These are phyloP conservation scores for Nymphicus hollandicus DNA, from an alignment of 2,113 vertebrate species.

Conservation along the genomic window DNA sequence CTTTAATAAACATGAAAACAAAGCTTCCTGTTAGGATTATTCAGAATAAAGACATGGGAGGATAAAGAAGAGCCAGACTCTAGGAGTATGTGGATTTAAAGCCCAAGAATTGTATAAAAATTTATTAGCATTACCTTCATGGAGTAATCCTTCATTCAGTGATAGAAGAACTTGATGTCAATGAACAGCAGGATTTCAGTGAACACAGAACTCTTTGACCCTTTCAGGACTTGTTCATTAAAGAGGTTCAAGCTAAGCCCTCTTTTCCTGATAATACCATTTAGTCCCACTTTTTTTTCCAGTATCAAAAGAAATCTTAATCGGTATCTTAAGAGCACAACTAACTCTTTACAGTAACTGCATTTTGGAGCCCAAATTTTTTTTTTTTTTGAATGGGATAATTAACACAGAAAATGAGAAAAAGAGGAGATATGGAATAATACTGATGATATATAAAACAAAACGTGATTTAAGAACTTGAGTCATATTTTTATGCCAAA, in stretches of 20 bases:
- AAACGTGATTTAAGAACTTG: neutral
- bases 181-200: neutral
- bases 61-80: neutral
- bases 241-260: neutral
- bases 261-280: neutral
- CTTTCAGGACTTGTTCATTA: neutral
- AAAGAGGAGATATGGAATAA: neutral
- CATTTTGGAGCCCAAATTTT: neutral
- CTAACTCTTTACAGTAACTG: neutral
- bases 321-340: neutral
- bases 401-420: neutral
- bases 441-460: neutral
- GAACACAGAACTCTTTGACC: neutral
- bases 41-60: neutral
- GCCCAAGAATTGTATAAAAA: neutral
- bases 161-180: neutral
- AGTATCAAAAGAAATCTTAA: neutral
- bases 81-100: neutral
- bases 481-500: neutral
- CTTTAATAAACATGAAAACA: constrained; percentile 46
- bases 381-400: neutral
- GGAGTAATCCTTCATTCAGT: neutral
- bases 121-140: neutral
- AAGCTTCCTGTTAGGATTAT: neutral
- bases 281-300: neutral